These are phyloP conservation scores for Hesperia comma DNA, from an alignment of 2,888 invertebrate genomes.

Conservation along the genomic window DNA sequence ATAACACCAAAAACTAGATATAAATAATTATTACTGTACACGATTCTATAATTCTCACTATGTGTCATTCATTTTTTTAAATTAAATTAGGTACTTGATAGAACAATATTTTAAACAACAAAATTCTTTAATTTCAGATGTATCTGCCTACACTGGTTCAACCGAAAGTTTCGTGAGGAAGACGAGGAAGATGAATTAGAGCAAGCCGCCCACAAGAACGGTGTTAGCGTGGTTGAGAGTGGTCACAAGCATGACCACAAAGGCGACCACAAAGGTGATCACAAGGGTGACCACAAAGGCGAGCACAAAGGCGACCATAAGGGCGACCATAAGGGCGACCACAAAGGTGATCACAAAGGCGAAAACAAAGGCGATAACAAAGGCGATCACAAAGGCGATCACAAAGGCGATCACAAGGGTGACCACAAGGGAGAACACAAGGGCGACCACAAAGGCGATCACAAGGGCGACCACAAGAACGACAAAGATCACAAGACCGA, in stretches of 20 bases:
- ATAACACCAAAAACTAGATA: no score
- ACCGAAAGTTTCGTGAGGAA: slow-evolving; percentile 75
- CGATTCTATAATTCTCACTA: no score
- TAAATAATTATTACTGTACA: no score
- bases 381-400: slow-evolving; percentile 29
- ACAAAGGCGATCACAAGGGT: slow-evolving; percentile 43
- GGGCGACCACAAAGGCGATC: slow-evolving; percentile 63
- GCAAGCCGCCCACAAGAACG: slow-evolving; percentile 74
- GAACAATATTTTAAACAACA: not conserved
- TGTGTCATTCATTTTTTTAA: no score
- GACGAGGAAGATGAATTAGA: slow-evolving; percentile 62
- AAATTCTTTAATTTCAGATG: slow-evolving; percentile 71
- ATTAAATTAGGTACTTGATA: no score
- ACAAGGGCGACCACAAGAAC: slow-evolving; percentile 31
- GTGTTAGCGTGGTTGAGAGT: slow-evolving; percentile 77
- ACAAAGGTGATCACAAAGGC: slow-evolving; percentile 43
- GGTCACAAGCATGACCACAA: slow-evolving; percentile 60
- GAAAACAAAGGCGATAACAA: slow-evolving; percentile 65
- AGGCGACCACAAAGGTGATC: slow-evolving; percentile 53
- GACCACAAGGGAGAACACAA: slow-evolving; percentile 57
- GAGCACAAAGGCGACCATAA: slow-evolving; percentile 39
- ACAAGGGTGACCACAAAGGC: slow-evolving; percentile 22
- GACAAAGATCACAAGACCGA: slow-evolving; percentile 48
- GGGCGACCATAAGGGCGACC: slow-evolving; percentile 37
- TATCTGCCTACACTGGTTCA: slow-evolving; percentile 86